Evolutionary conservation across 2,113 vertebrate species (phyloP).

Genomic region (Pycnonotus jocosus): DNA sequence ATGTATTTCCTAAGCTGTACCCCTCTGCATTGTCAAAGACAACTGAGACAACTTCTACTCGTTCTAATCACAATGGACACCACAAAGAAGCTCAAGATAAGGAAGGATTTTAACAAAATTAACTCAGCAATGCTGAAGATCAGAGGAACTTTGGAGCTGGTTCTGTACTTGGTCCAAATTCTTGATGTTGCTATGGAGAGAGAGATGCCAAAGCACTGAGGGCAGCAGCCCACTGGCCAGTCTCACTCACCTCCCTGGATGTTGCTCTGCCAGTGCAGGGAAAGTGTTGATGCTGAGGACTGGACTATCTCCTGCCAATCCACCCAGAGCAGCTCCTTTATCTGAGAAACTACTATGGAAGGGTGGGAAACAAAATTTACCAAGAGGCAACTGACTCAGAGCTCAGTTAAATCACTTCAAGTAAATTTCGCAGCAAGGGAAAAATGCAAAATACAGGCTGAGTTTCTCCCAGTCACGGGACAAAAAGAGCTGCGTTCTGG

Average conservation of each 20-base stretch:
- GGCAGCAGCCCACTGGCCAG: not conserved
- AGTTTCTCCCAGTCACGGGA: not conserved
- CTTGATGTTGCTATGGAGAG: not conserved
- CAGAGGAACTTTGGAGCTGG: not conserved
- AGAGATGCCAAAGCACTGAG: rapidly evolving
- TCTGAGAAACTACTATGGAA: not conserved
- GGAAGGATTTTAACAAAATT: not conserved
- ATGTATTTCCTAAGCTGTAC: not conserved
- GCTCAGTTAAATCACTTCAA: not conserved
- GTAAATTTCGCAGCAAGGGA: not conserved
- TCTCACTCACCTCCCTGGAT: not conserved
- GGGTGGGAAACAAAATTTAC: not conserved
- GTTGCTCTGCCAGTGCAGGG: not conserved
- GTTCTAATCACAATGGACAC: rapidly evolving
- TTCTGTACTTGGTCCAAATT: not conserved
- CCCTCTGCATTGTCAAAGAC: not conserved
- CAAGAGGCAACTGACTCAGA: not conserved
- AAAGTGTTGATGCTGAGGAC: not conserved
- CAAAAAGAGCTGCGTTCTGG: not conserved
- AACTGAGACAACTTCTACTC: not conserved
- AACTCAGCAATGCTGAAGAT: not conserved
- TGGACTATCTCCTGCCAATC: not conserved
- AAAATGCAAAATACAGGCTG: not conserved
- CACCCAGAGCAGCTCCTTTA: not conserved
- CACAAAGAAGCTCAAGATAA: not conserved